These are phyloP conservation scores for Ethmia dodecea DNA, from an alignment of 2,888 invertebrate species.

Conservation along the genomic window DNA sequence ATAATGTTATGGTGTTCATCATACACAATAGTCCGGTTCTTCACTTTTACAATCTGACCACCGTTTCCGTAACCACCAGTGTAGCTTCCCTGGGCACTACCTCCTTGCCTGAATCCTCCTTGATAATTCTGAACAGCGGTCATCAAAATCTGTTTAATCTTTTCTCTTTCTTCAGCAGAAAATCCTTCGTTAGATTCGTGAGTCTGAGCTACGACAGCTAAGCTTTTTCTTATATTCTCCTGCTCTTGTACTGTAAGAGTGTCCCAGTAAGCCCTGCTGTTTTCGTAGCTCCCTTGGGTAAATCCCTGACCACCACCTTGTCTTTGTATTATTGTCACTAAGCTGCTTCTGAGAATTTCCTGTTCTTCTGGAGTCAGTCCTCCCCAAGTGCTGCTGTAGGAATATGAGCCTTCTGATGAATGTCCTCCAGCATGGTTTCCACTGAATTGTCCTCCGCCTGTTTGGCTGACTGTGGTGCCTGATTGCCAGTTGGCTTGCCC, in stretches of 20 bases:
- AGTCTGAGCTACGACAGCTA: conserved; percentile 4
- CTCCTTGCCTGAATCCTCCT: not conserved
- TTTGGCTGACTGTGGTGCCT: not conserved
- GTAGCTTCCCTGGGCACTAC: conserved; percentile 23
- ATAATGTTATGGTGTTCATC: conserved; percentile 63
- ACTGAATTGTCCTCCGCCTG: conserved; percentile 1
- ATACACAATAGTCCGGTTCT: conserved; percentile 51
- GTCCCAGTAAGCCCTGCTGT: conserved; percentile 7
- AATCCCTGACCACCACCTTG: conserved; percentile 19
- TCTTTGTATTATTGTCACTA: conserved; percentile 25
- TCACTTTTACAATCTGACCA: conserved; percentile 41
- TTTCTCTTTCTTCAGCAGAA: conserved; percentile 13
- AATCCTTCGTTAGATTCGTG: conserved; percentile 4
- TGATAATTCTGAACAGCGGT: conserved; percentile 1
- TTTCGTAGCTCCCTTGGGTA: conserved; percentile 8
- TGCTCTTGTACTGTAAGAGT: conserved; percentile 13
- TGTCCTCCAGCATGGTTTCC: conserved; percentile 21
- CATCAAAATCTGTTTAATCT: conserved; percentile 10
- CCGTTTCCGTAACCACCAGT: conserved; percentile 27
- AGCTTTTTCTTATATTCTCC: conserved; percentile 12
- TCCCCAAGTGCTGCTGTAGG: conserved; percentile 38
- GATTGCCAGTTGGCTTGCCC: not conserved
- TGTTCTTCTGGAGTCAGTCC: conserved; percentile 46
- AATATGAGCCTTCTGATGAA: conserved; percentile 29
- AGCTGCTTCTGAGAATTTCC: conserved; percentile 43